A percentile compares a stretch with the other conserved stretches of the same genome.
Evolutionary conservation across 2,113 vertebrate genomes (phyloP).

Genomic region (Myocastor coypus): DNA sequence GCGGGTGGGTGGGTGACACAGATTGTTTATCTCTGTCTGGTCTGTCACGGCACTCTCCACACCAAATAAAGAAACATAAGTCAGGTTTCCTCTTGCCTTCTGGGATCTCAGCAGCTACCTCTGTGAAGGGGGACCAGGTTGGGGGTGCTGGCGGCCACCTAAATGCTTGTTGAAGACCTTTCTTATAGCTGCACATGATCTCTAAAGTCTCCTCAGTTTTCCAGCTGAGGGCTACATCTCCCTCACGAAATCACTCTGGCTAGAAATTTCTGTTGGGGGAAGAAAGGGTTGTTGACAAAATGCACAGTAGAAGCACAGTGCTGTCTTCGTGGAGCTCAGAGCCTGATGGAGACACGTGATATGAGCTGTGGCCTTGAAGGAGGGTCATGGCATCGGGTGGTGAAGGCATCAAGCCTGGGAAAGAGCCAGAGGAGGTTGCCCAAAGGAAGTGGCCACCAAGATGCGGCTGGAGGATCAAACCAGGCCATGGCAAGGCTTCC

Average conservation of each 20-base stretch:
- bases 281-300: background rate
- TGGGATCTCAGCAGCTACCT: constrained; percentile 56
- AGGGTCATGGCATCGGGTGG: accelerated
- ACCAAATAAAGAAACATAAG: constrained; percentile 73
- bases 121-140: background rate
- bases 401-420: background rate
- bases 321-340: background rate
- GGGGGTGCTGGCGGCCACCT: background rate
- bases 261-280: background rate
- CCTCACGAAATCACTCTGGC: background rate
- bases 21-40: constrained; percentile 62
- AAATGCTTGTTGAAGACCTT: background rate
- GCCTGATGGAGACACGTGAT: background rate
- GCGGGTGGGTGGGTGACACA: background rate
- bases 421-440: background rate
- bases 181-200: background rate
- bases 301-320: background rate
- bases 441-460: background rate
- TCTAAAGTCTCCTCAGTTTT: background rate
- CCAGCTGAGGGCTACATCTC: background rate
- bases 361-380: accelerated
- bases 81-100: constrained; percentile 53
- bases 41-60: constrained; percentile 61
- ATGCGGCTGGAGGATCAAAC: background rate
- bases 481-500: background rate